Percentiles rank a stretch among this genome's conserved stretches.
phyloP scores from a whole-genome alignment of 2,113 vertebrate genomes.

The Myotis yumanensis region DNA sequence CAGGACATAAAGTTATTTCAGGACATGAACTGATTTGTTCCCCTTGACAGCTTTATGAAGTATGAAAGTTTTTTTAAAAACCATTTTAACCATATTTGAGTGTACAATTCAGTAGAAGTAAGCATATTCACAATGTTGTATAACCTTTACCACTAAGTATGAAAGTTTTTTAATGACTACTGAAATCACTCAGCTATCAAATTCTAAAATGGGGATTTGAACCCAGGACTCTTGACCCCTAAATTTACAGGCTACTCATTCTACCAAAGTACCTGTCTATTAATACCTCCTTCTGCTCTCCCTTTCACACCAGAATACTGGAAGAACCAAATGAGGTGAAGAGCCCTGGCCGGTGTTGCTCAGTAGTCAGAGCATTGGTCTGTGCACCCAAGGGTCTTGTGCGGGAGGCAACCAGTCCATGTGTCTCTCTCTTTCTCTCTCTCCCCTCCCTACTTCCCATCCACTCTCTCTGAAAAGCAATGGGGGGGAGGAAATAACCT shows the following conservation, averaged over 20 bases:
- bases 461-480: too few relatives aligned
- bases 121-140: conserved; percentile 17
- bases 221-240: background rate
- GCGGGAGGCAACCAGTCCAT: too few relatives aligned
- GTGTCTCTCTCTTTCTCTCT: too few relatives aligned
- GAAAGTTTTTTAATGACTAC: conserved; percentile 48
- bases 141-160: conserved; percentile 25
- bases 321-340: conserved; percentile 12
- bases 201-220: background rate
- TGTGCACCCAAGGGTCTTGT: too few relatives aligned
- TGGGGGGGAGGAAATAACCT: too few relatives aligned
- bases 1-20: conserved; percentile 28
- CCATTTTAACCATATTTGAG: conserved; percentile 36
- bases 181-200: conserved; percentile 52
- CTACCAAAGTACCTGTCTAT: background rate
- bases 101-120: background rate
- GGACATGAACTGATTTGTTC: conserved; percentile 30
- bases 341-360: too few relatives aligned
- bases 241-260: conserved; percentile 16
- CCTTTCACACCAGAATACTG: background rate
- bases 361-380: too few relatives aligned
- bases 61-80: conserved; percentile 32
- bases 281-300: conserved; percentile 14
- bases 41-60: conserved; percentile 17
- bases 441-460: too few relatives aligned